phyloP scores from a whole-genome alignment of 2,113 vertebrate genomes.

The Porphyrio hochstetteri region DNA sequence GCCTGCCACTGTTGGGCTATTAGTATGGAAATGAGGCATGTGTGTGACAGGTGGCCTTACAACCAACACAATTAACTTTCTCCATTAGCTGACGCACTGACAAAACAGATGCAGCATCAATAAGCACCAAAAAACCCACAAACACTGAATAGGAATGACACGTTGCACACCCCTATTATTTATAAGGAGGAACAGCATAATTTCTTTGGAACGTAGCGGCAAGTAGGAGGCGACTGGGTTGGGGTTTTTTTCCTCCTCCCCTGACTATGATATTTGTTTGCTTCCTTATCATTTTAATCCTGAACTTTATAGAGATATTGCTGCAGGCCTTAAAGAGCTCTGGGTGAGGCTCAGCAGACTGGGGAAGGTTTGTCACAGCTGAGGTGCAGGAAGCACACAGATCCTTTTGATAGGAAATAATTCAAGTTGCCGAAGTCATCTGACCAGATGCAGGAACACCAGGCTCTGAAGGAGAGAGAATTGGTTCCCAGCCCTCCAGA shows the following conservation, averaged over 20 bases:
- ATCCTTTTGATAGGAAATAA: constrained; percentile 6
- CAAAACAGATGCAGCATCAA: constrained; percentile 89
- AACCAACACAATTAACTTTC: constrained; percentile 95
- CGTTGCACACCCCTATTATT: constrained; percentile 82
- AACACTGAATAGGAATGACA: constrained; percentile 77
- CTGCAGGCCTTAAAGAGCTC: background rate
- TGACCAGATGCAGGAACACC: background rate
- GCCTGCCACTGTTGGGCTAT: constrained; percentile 87
- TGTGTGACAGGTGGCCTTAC: constrained; percentile 94
- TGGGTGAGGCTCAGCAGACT: background rate
- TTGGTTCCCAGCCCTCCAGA: background rate
- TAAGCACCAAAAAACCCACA: constrained; percentile 77
- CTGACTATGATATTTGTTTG: background rate
- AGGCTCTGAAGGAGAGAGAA: background rate
- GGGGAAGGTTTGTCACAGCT: background rate
- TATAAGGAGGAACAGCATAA: constrained; percentile 77
- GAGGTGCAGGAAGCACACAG: background rate
- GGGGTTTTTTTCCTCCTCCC: background rate
- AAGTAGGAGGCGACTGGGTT: background rate
- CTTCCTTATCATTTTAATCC: background rate
- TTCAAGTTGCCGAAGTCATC: constrained; percentile 8
- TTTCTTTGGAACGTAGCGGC: constrained; percentile 54
- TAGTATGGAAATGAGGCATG: constrained; percentile 95
- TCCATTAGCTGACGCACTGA: constrained; percentile 88
- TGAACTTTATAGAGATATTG: background rate